These are phyloP conservation scores for Nematopogon swammerdamellus DNA, from an alignment of 2,888 invertebrate species.

Conservation along the genomic window DNA sequence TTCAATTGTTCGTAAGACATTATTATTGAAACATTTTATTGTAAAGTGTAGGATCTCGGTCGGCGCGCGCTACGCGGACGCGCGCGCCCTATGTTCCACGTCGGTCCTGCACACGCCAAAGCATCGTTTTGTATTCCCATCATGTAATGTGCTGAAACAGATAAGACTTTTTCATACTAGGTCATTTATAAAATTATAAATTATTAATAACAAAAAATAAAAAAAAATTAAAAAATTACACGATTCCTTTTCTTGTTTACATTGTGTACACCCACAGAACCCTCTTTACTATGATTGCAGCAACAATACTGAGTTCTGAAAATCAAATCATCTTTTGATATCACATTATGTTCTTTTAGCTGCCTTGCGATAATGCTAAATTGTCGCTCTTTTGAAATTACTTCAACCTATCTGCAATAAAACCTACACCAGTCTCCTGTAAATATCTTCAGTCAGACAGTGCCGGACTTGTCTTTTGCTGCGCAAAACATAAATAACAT, in stretches of 20 bases:
- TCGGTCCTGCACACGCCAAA: slow-evolving; percentile 59
- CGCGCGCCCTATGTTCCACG: slow-evolving; percentile 44
- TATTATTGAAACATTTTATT: slow-evolving; percentile 51
- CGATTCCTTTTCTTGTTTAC: slow-evolving; percentile 27
- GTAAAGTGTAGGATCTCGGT: slow-evolving; percentile 30
- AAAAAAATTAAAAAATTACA: slow-evolving; percentile 49
- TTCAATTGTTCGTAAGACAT: slow-evolving; percentile 60
- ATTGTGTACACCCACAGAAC: too few relatives aligned
- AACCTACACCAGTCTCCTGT: too few relatives aligned
- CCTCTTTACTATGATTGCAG: too few relatives aligned
- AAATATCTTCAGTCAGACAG: too few relatives aligned
- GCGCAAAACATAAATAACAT: too few relatives aligned
- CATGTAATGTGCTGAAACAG: slow-evolving; percentile 59
- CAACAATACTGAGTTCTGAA: too few relatives aligned
- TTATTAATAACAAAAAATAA: slow-evolving; percentile 53
- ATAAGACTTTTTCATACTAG: slow-evolving; percentile 60
- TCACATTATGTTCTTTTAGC: too few relatives aligned
- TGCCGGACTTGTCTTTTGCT: too few relatives aligned
- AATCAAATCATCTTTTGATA: too few relatives aligned
- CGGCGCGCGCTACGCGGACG: slow-evolving; percentile 48
- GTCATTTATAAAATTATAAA: slow-evolving; percentile 52
- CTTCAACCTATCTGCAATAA: too few relatives aligned
- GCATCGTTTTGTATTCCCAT: slow-evolving; percentile 56
- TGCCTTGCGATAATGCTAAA: too few relatives aligned
- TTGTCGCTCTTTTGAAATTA: too few relatives aligned